phyloP scores from a whole-genome alignment of 2,113 vertebrate species.

The Mobula hypostoma region DNA sequence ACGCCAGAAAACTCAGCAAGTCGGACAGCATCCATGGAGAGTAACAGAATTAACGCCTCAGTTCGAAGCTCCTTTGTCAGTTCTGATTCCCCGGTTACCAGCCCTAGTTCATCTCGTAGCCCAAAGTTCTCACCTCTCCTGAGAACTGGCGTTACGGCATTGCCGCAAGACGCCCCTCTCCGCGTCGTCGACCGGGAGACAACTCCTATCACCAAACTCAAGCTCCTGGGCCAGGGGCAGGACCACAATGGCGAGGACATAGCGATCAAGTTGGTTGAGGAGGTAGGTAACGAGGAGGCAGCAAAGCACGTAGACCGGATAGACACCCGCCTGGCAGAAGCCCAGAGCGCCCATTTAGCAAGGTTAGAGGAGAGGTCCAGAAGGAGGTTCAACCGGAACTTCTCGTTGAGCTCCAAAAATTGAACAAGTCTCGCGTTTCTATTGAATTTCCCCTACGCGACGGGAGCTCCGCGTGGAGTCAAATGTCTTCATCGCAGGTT shows the following conservation, averaged over 20 bases:
- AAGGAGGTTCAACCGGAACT: neutral
- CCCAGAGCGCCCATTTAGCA: neutral
- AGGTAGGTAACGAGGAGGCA: constrained; percentile 34
- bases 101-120: too few relatives aligned
- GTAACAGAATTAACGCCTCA: too few relatives aligned
- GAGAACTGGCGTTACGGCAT: constrained; percentile 25
- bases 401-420: neutral
- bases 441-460: neutral
- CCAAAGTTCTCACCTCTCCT: neutral
- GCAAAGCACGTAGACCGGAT: constrained; percentile 35
- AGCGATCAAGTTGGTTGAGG: constrained; percentile 39
- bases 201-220: constrained; percentile 36
- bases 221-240: constrained; percentile 35
- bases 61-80: too few relatives aligned
- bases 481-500: neutral
- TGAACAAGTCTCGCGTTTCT: too few relatives aligned
- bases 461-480: neutral
- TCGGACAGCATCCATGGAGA: too few relatives aligned
- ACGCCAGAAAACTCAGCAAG: too few relatives aligned
- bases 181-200: neutral
- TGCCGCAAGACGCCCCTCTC: neutral
- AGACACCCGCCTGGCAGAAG: constrained; percentile 21
- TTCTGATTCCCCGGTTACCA: too few relatives aligned
- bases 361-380: neutral
- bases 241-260: constrained; percentile 36